Percentiles rank a stretch among this genome's conserved stretches.
These are phyloP conservation scores for Etheostoma nigrum DNA, from an alignment of 2,797 vertebrate genomes.

Conservation along the genomic window DNA sequence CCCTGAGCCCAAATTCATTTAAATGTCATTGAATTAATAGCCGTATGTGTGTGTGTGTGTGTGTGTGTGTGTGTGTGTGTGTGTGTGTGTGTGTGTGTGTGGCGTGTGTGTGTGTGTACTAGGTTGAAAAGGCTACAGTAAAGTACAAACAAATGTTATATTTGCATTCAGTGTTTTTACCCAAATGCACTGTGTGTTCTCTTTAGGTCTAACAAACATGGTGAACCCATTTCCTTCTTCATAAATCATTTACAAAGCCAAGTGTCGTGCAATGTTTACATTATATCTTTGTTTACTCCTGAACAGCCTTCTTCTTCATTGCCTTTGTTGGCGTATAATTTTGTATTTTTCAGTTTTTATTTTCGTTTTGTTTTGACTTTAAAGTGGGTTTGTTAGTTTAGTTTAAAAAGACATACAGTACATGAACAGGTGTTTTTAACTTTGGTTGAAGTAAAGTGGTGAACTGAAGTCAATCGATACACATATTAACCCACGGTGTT, in stretches of 20 bases:
- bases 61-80: not conserved
- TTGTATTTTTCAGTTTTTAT: not conserved
- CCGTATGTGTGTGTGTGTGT: constrained; percentile 6
- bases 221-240: not conserved
- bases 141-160: not conserved
- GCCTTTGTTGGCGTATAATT: not conserved
- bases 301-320: not conserved
- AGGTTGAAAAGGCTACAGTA: not conserved
- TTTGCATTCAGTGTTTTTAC: not conserved
- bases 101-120: not conserved
- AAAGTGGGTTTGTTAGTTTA: no score
- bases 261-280: not conserved
- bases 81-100: not conserved
- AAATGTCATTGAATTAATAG: constrained; percentile 61
- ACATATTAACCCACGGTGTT: no score
- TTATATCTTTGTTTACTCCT: not conserved
- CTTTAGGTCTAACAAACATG: not conserved
- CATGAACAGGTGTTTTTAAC: no score
- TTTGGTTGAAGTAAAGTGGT: no score
- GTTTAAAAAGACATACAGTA: no score
- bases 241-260: no score
- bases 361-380: no score
- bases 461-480: no score
- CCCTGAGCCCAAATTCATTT: constrained; percentile 43
- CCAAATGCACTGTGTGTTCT: not conserved